Percentiles rank a stretch among this genome's conserved stretches.
phyloP scores from a whole-genome alignment of 2,888 invertebrate genomes.

The Hypsopygia costalis region DNA sequence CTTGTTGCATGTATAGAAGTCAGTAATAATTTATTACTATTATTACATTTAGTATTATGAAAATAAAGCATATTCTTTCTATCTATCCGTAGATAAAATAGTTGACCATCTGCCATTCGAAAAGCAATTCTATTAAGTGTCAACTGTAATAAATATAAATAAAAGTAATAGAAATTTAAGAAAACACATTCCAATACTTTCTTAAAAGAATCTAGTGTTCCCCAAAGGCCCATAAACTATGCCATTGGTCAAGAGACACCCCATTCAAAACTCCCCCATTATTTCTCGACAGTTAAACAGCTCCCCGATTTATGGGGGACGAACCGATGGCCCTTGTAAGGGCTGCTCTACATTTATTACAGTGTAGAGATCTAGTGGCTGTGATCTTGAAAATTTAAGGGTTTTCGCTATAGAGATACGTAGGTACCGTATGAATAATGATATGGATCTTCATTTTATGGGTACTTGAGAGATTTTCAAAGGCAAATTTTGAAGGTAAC shows the following conservation, averaged over 20 bases:
- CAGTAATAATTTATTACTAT: too few species aligned
- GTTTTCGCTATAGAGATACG: neutral
- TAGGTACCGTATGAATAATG: slow-evolving; percentile 2
- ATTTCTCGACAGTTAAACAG: slow-evolving; percentile 21
- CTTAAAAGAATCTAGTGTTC: neutral
- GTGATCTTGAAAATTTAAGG: slow-evolving; percentile 9
- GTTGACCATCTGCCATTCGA: too few species aligned
- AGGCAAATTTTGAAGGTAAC: too few species aligned
- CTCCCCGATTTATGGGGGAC: slow-evolving; percentile 19
- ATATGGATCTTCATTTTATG: neutral
- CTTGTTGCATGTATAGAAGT: too few species aligned
- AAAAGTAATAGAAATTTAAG: neutral
- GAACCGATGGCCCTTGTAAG: slow-evolving; percentile 10
- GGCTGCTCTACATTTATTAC: slow-evolving; percentile 8
- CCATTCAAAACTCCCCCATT: slow-evolving; percentile 21
- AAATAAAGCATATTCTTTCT: too few species aligned
- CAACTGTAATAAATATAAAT: too few species aligned
- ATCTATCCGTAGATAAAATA: too few species aligned
- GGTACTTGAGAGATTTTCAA: too few species aligned
- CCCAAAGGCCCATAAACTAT: slow-evolving; percentile 12
- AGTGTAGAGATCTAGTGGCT: slow-evolving; percentile 4
- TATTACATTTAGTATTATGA: too few species aligned
- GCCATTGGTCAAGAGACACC: slow-evolving; percentile 11
- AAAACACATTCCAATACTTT: neutral
- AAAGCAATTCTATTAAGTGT: too few species aligned